Evolutionary conservation across 1,140 invertebrate genomes (phyloP), one percentile per base, ranked within the genome.

Genomic region (Thalassaphorura encarpata): DNA sequence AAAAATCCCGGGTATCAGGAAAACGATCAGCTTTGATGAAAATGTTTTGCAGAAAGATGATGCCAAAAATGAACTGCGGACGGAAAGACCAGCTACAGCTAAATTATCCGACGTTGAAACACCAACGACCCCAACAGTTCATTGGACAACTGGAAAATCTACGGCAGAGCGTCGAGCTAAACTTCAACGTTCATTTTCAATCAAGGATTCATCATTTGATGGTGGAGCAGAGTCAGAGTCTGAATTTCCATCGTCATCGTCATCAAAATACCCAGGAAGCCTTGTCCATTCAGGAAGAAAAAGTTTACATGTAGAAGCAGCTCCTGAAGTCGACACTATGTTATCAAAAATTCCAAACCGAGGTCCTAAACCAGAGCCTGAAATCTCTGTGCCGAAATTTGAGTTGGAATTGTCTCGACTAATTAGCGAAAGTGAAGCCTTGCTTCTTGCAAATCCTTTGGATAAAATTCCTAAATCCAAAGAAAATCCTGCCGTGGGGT

Each of bases 171-270:
- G 61, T 8, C 16, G 61, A 40, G 50, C 57, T 21, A 63, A 63
- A 47, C 54, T 63, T 24, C 54, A 60, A 51, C 49, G 54, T 21
- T 56, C 55, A 4, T 48, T 56, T 27, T 63, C 62, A 1, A 55
- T 60, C 42, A 31, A 29, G 16, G 58, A 60, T 28, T 49, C 52
- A 29, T 29, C 52, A n/a, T 39, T 50, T 52, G 48, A 48, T 6
- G 39, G 48, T n/a, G 54, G 43, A 1, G 53, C 48, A 5, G 58
- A 56, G 15, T 50, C 41, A 46, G 53, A 52, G 28, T 28, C 28
- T 28, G 19, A 57, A 42, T n/a, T n/a, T n/a, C n/a, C n/a, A n/a
- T n/a, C n/a, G n/a, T n/a, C n/a, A n/a, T n/a, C n/a, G n/a, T 28
- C 28, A 19, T 21, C 28, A 28, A 0, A 36, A 31, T 29, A 42